These are phyloP conservation scores for Zenarchopterus dispar DNA, from an alignment of 2,797 vertebrate species.

Conservation along the genomic window DNA sequence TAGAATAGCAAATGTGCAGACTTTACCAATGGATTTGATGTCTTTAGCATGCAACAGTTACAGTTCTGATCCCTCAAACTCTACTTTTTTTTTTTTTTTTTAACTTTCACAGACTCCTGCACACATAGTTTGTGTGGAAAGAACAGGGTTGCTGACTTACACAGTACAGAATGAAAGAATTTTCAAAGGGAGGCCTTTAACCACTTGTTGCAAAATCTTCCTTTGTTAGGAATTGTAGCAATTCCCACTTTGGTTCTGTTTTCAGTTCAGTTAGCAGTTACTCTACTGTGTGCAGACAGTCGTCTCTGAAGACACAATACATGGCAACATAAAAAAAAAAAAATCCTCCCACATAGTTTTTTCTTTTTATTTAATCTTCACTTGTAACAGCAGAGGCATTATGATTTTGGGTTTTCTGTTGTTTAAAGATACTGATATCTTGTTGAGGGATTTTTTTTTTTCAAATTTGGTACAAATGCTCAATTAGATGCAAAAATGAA, in stretches of 20 bases:
- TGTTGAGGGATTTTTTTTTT: no score
- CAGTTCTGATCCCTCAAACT: conserved; percentile 14
- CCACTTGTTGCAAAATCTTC: conserved; percentile 20
- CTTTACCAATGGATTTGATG: conserved; percentile 5
- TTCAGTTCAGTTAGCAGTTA: conserved; percentile 8
- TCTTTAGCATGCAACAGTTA: conserved; percentile 27
- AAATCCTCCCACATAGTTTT: neutral
- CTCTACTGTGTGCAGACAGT: neutral
- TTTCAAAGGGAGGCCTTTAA: conserved; percentile 50
- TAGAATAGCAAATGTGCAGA: conserved; percentile 3
- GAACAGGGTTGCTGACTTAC: neutral
- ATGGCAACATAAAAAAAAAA: neutral
- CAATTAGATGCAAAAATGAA: no score
- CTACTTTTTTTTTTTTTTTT: conserved; percentile 56
- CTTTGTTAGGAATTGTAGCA: conserved; percentile 9
- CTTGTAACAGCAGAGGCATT: no score
- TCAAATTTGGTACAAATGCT: no score
- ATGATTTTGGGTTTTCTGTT: no score
- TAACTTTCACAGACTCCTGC: conserved; percentile 57
- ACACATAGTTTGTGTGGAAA: conserved; percentile 25
- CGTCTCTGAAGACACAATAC: neutral
- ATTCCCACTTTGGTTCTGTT: neutral
- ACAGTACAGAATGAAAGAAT: conserved; percentile 34
- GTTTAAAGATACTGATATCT: no score
- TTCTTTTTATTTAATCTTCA: no score